Conservation (phyloP, 2,888 invertebrate genomes). For the Palloptera scutellata region DNA sequence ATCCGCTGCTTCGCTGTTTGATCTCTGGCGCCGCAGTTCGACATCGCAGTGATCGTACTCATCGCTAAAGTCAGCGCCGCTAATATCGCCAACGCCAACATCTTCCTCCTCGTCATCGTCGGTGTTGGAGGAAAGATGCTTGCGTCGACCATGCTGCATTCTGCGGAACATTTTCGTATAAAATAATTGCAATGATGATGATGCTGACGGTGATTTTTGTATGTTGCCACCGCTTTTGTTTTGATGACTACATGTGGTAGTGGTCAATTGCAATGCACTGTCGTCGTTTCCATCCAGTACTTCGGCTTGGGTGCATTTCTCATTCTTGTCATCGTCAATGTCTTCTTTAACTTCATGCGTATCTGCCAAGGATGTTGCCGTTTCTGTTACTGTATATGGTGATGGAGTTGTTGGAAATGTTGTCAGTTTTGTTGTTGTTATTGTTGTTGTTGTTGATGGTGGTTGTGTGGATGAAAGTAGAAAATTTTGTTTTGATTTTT, state of each 20-base stretch:
- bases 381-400: neutral
- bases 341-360: conserved; percentile 37
- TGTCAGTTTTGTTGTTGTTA: conserved; percentile 23
- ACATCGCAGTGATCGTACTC: conserved; percentile 58
- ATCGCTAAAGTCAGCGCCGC: conserved; percentile 56
- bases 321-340: conserved; percentile 42
- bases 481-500: conserved; percentile 60
- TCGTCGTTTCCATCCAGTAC: conserved; percentile 42
- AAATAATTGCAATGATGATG: conserved; percentile 54
- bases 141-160: conserved; percentile 45
- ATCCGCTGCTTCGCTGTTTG: neutral
- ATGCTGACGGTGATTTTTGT: conserved; percentile 54
- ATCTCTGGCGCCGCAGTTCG: conserved; percentile 37
- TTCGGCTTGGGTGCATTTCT: conserved; percentile 7
- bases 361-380: no score
- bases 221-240: conserved; percentile 30
- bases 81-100: conserved; percentile 57
- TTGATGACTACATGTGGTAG: neutral
- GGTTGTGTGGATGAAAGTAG: conserved; percentile 59
- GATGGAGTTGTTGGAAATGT: conserved; percentile 11
- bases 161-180: conserved; percentile 56
- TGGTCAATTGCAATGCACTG: conserved; percentile 39
- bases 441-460: conserved; percentile 44
- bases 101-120: conserved; percentile 55
- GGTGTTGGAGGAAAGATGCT: conserved; percentile 50